A percentile compares a stretch with the other conserved stretches of the same genome.
Evolutionary conservation across 2,888 invertebrate species (phyloP).

Genomic region (Ephialtes manifestator): DNA sequence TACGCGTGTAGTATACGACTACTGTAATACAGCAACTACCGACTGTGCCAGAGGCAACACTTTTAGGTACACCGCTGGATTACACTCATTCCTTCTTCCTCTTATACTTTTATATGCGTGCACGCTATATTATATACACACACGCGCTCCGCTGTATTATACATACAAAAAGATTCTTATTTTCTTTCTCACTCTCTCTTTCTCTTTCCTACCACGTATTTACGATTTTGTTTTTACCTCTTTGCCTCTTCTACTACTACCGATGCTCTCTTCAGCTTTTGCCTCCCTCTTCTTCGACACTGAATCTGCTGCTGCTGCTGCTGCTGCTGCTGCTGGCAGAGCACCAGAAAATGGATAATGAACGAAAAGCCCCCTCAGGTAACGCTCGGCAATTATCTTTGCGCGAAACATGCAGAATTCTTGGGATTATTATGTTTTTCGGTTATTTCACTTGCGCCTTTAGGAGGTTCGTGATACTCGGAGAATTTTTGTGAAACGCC

Average conservation of each 20-base stretch:
- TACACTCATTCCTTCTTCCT: slow-evolving; percentile 8
- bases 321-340: slow-evolving; percentile 36
- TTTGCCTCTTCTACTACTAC: slow-evolving; percentile 17
- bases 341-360: slow-evolving; percentile 31
- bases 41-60: slow-evolving; percentile 26
- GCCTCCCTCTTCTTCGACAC: neutral
- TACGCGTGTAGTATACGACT: slow-evolving; percentile 2
- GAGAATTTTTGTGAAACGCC: neutral
- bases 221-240: slow-evolving; percentile 32
- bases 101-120: slow-evolving; percentile 19
- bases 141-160: neutral
- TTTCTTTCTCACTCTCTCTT: slow-evolving; percentile 22
- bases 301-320: slow-evolving; percentile 23
- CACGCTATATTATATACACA: neutral
- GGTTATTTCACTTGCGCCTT: neutral
- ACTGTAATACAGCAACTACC: slow-evolving; percentile 34
- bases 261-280: slow-evolving; percentile 20
- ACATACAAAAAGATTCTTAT: slow-evolving; percentile 21
- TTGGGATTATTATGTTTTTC: slow-evolving; percentile 31
- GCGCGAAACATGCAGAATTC: slow-evolving; percentile 45
- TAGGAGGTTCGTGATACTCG: neutral
- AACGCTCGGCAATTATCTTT: slow-evolving; percentile 42
- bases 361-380: neutral
- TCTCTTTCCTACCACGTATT: slow-evolving; percentile 28
- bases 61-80: slow-evolving; percentile 36